Evolutionary conservation across 2,113 vertebrate species (phyloP), one percentile per base, ranked within the genome.

Genomic region (Thamnophis sirtalis): DNA sequence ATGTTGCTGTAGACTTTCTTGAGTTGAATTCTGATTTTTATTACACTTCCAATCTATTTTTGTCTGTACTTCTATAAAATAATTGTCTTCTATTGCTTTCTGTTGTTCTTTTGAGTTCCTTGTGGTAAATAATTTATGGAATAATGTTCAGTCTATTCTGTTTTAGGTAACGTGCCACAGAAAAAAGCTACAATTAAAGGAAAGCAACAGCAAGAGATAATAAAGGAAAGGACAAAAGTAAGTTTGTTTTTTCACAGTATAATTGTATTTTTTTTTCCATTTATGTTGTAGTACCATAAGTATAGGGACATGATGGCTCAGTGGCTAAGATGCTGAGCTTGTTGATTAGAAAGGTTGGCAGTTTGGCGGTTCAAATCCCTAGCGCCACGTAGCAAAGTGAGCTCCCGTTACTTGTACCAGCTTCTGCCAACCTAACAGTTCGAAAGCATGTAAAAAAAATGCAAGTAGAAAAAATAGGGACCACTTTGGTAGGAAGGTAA

Each of bases 121-220:
- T 88, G 48, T 80, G 9, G 17, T 38, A 8, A 48, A 26, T 26
- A 9, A 58, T 1, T 28, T 24, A 11, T 50, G 68, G 38, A 91
- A 22, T 92, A 88, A 58, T 55, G 73, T n/a, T 26, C 4, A 54
- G 5, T 94, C 86, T 93, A 17, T 94, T 15, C 95, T 54, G 5
- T 95, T 95, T 93, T 92, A 98, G 97, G 94, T 92, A 96, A 93
- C 86, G 95, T 94, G 90, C 9, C 90, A 84, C 96, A 97, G 94
- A 96, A 92, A 95, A 96, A 94, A 68, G 21, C 88, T 63, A 38
- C 92, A 73, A 95, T 84, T 1, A 89, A 24, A 92, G 96, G 93
- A 92, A 97, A 94, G 92, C 93, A 93, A 84, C 95, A 93, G 68
- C 92, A 91, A 92, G 93, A 92, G 56, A 88, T 73, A 91, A 97